These are phyloP conservation scores for Diorhabda sublineata DNA, from an alignment of 1,140 invertebrate genomes.

Conservation along the genomic window DNA sequence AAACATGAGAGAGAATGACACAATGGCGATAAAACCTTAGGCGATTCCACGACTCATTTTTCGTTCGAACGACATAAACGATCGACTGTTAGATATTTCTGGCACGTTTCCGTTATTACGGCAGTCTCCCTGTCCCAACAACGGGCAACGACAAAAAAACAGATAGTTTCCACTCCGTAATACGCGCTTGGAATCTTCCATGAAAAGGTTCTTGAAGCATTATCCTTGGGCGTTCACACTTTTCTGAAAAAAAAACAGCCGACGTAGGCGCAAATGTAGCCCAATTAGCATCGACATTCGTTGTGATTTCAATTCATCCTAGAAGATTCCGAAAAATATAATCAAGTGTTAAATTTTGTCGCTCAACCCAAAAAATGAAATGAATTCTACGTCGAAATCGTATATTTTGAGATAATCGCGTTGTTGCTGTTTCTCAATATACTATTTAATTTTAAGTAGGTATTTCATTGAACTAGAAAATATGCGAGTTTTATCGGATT, in stretches of 20 bases:
- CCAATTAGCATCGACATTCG: background rate
- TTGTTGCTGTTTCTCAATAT: too few species aligned
- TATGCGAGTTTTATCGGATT: too few species aligned
- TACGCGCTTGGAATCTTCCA: background rate
- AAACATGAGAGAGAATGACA: background rate
- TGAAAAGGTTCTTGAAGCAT: background rate
- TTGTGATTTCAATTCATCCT: too few species aligned
- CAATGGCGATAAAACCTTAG: constrained; percentile 2
- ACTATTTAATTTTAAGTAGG: too few species aligned
- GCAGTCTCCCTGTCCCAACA: constrained; percentile 5
- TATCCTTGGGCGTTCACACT: background rate
- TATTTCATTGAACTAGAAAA: too few species aligned
- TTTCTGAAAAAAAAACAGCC: background rate
- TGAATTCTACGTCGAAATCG: too few species aligned
- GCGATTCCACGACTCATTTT: constrained; percentile 11
- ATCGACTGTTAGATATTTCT: constrained; percentile 15
- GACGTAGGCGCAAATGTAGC: background rate
- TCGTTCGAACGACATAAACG: constrained; percentile 13
- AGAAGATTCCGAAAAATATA: too few species aligned
- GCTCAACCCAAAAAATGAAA: too few species aligned
- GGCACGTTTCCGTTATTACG: constrained; percentile 26
- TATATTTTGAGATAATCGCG: too few species aligned
- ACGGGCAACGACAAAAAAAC: constrained; percentile 17
- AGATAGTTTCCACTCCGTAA: constrained; percentile 15
- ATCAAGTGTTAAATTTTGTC: too few species aligned